These are phyloP conservation scores for Takifugu flavidus DNA, from an alignment of 2,113 vertebrate species.

Conservation along the genomic window DNA sequence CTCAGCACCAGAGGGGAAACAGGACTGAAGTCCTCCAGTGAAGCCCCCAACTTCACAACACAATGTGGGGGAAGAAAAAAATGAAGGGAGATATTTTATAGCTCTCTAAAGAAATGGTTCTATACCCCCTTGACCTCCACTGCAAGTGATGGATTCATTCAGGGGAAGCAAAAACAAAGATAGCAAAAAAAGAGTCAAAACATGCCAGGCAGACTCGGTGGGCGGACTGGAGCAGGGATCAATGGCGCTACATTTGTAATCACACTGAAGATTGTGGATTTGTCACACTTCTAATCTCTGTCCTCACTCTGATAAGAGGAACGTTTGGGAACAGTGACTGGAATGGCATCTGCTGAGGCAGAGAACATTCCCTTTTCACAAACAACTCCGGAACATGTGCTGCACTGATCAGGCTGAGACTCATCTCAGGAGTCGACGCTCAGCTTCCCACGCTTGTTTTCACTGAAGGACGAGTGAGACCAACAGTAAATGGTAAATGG, in stretches of 20 bases:
- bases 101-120: slow-evolving; percentile 11
- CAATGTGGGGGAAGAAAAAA: slow-evolving; percentile 22
- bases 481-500: background rate
- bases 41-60: slow-evolving; percentile 8
- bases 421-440: slow-evolving; percentile 1
- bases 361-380: background rate
- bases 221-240: slow-evolving; percentile 2
- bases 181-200: slow-evolving; percentile 22
- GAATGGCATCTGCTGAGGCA: background rate
- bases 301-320: background rate
- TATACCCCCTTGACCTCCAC: background rate
- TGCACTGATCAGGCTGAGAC: slow-evolving; percentile 13
- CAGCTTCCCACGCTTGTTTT: slow-evolving; percentile 6
- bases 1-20: slow-evolving; percentile 25
- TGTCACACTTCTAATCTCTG: background rate
- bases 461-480: background rate
- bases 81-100: slow-evolving; percentile 30
- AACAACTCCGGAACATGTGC: slow-evolving; percentile 8
- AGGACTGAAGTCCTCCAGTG: slow-evolving; percentile 6
- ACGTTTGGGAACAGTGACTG: slow-evolving; percentile 1
- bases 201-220: background rate
- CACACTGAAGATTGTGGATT: background rate
- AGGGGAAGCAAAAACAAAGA: slow-evolving; percentile 18
- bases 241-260: background rate
- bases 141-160: slow-evolving; percentile 22